Evolutionary conservation across 2,888 invertebrate species (phyloP), one percentile per base, ranked within the genome.

Genomic region (Galeopsomyia nigrocyanea): DNA sequence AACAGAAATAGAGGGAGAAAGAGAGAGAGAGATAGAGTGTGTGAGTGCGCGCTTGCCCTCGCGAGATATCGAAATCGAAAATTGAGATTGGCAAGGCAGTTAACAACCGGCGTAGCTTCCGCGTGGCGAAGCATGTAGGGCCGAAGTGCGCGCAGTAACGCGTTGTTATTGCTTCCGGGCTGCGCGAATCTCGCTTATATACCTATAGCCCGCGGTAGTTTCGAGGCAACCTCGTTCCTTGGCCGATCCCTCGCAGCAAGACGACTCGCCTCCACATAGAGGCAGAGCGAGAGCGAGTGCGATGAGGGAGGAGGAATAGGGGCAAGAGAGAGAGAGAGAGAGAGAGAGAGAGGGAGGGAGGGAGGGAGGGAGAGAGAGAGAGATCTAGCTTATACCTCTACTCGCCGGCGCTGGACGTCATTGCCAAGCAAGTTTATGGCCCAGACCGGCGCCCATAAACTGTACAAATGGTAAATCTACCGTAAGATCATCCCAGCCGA

Each of bases 381-480:
- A 39, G 21, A 67, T 65, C 66, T 56, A 66, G 68, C 72, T 72
- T 72, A 72, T 31, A 16, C 64, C 51, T 22, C 13, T 19, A 14
- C 69, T 17, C 46, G 3, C 68, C 77, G 70, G 80, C 79, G 81
- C 80, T 80, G 80, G 82, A 82, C 84, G 84, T 86, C 86, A 86
- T 85, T 85, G 84, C 84, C 85, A 84, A 84, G 79, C 82, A 86
- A 86, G 86, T 86, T 86, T 86, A 86, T 86, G 83, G 84, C 83
- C 81, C 83, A 84, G 84, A 84, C 85, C 84, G 83, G 81, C 84
- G 84, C 80, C 84, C 86, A 85, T 86, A 86, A 87, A 87, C 86
- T 85, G 83, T 84, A 82, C 84, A 82, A 85, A 86, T 86, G 87
- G 84, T 86, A 86, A 86, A 87, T 87, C 86, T 86, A 86, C 82